Evolutionary conservation across 2,797 vertebrate species (phyloP), one percentile per base, ranked within the genome.

Genomic region (Cirrhinus mrigala): DNA sequence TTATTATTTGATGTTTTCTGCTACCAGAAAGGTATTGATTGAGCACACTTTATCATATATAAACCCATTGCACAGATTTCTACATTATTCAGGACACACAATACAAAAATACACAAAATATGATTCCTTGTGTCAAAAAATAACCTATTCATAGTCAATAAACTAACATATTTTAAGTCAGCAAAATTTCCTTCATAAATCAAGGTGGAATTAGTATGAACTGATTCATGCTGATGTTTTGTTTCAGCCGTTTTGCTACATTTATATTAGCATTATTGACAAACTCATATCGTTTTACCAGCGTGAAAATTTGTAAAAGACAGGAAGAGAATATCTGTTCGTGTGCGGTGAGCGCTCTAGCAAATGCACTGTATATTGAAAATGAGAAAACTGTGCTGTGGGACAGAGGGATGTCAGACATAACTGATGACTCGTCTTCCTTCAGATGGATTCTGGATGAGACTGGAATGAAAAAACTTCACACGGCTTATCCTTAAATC

Each of bases 371-470:
- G 12, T 46, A 10, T 60, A 24, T 33, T 52, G 18, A 75, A 52
- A 64, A 64, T 75, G 44, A 50, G 70, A 50, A 52, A 83, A 33
- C 56, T 50, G 62, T 64, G 81, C 81, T 15, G 56, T 64, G 81
- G 27, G 70, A 83, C 14, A 8, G 18, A 29, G 40, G 29, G 70
- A 64, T 83, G 70, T 75, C 81, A 75, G 56, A 83, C 60, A 75
- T 40, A 83, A 74, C 60, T 14, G 27, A 83, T 75, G 56, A 64
- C 24, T 75, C 7, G 9, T 62, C 54, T 14, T 74, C 44, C 58
- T 83, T 37, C 56, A 75, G 70, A 64, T 75, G 44, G 56, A 62
- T 62, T 74, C 69, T 50, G 69, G 24, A 82, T 27, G 48, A 33
- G 46, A 27, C 10, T 7, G 68, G 54, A 82, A 81, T 74, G 54